Percentiles rank a stretch among this genome's conserved stretches.
Evolutionary conservation across 2,888 invertebrate genomes (phyloP).

Genomic region (Dermolepida albohirtum): DNA sequence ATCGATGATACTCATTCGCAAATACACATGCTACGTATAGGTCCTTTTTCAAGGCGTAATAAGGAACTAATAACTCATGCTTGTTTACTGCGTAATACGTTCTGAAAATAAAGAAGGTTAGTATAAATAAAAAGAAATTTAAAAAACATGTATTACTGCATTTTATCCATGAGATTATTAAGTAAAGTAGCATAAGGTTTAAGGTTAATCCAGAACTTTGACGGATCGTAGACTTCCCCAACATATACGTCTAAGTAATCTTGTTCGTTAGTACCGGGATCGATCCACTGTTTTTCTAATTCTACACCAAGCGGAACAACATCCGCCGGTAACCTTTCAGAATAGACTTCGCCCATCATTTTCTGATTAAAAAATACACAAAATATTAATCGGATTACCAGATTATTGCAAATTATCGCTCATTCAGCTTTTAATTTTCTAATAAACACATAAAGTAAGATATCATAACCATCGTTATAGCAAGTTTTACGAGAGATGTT

Average conservation of each 20-base stretch:
- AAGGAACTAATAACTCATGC: conserved; percentile 49
- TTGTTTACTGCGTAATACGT: conserved; percentile 30
- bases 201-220: conserved; percentile 70
- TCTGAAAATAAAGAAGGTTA: conserved; percentile 24
- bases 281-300: conserved; percentile 49
- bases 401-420: too few species aligned
- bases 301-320: conserved; percentile 44
- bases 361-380: conserved; percentile 7
- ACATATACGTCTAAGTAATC: conserved; percentile 64
- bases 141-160: conserved; percentile 55
- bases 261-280: conserved; percentile 23
- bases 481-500: too few species aligned
- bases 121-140: not conserved
- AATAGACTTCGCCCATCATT: conserved; percentile 13
- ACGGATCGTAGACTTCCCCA: conserved; percentile 70
- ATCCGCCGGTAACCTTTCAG: conserved; percentile 39
- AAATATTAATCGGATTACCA: too few species aligned
- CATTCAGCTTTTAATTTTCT: too few species aligned
- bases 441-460: too few species aligned
- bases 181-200: conserved; percentile 59
- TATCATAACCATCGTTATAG: too few species aligned
- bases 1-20: conserved; percentile 68
- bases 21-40: conserved; percentile 67
- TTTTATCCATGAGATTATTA: conserved; percentile 68
- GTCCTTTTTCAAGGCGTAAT: conserved; percentile 57